Evolutionary conservation across 2,888 invertebrate species (phyloP).

Genomic region (Drosophila nr. perissopoda): DNA sequence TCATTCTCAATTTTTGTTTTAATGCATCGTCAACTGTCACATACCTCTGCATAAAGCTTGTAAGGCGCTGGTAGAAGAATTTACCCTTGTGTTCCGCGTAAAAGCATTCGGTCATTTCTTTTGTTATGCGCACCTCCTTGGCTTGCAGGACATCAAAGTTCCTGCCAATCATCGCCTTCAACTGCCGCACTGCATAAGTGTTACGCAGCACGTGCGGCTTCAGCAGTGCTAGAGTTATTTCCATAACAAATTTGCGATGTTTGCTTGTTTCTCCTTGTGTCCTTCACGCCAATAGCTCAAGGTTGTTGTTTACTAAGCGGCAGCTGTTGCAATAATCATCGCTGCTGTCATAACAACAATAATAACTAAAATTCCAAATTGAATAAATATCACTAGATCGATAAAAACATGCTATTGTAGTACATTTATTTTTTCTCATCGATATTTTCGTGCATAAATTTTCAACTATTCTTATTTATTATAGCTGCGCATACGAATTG

Average conservation of each 20-base stretch:
- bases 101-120: conserved; percentile 89
- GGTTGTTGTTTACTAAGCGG: background rate
- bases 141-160: conserved; percentile 91
- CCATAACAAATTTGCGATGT: conserved; percentile 76
- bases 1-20: background rate
- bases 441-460: background rate
- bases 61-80: conserved; percentile 93
- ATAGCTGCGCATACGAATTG: background rate
- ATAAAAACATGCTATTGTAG: background rate
- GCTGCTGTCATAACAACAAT: background rate
- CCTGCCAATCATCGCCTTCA: conserved; percentile 89
- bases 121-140: conserved; percentile 88
- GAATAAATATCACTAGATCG: background rate
- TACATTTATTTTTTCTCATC: background rate
- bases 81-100: conserved; percentile 93
- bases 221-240: conserved; percentile 93
- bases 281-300: background rate
- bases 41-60: conserved; percentile 93
- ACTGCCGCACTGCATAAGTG: conserved; percentile 89
- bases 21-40: background rate
- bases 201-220: conserved; percentile 94
- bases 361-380: conserved; percentile 3
- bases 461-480: background rate
- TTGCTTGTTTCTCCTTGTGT: background rate
- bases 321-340: background rate